Evolutionary conservation across 1,140 invertebrate genomes (phyloP), one percentile per base, ranked within the genome.

Genomic region (Steinernema feltiae): DNA sequence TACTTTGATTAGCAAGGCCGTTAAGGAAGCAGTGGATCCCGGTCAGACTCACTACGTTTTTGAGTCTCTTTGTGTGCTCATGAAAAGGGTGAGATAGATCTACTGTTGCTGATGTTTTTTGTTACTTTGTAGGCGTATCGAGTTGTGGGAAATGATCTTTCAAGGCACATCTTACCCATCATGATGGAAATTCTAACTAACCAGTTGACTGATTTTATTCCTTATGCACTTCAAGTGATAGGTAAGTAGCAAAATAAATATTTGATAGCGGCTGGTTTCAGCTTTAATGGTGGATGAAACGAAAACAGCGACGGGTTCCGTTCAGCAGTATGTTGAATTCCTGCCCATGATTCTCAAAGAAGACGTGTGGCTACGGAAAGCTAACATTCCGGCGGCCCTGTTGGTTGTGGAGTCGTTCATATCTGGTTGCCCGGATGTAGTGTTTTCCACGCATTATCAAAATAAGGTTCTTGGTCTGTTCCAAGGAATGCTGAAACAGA

Each of bases 31-130:
- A 3, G 53, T 63, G 7, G 53, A 63, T 27, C 53, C 53, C 24
- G 53, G 53, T 15, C 53, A 63, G 53, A 63, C 53, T 27, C 53
- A 63, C 24, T 63, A 63, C 24, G 53, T 63, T 21, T 63, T 63
- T 27, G 53, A 63, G 24, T 63, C 53, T 15, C 53, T 63, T 12
- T 63, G 53, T 21, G 53, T 63, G 12, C 24, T 63, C 7, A 27
- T 63, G 12, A 63, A 63, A 21, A 63, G 53, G 24, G 53, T 63
- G 24, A 15, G 12, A 15, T 63, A 15, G 35, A n/a, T 63, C 7
- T 21, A 15, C 3, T 7, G 53, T 27, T 27, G 24, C 53, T 17
- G 53, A 15, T n/a, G 24, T 27, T 21, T 7, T 15, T 3, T 63
- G 2, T 7, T 63, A 15, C n/a, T 63, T 63, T 27, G 15, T 27